These are phyloP conservation scores for Centruroides vittatus DNA, from an alignment of 1,140 invertebrate species.

Conservation along the genomic window DNA sequence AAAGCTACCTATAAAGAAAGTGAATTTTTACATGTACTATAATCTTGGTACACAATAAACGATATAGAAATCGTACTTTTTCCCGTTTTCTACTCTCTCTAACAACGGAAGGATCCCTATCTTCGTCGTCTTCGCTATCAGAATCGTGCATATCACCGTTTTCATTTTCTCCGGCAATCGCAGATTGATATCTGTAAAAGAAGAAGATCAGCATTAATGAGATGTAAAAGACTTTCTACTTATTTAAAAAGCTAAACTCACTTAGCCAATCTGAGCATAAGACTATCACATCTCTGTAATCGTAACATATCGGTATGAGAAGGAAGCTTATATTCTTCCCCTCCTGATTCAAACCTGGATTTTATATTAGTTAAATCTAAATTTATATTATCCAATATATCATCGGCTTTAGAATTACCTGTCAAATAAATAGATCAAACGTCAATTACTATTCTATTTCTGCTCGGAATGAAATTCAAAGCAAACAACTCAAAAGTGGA, in stretches of 20 bases:
- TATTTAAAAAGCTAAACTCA: slow-evolving; percentile 30
- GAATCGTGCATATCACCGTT: slow-evolving; percentile 16
- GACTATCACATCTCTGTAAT: slow-evolving; percentile 54
- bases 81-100: slow-evolving; percentile 26
- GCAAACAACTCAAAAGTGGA: no score
- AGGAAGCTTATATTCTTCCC: slow-evolving; percentile 36
- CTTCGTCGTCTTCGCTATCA: slow-evolving; percentile 18
- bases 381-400: slow-evolving; percentile 64
- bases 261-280: slow-evolving; percentile 64
- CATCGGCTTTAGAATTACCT: slow-evolving; percentile 74
- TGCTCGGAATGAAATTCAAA: background rate
- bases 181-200: slow-evolving; percentile 15
- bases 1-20: slow-evolving; percentile 60
- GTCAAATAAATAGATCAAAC: slow-evolving; percentile 19
- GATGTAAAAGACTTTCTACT: background rate
- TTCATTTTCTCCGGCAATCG: slow-evolving; percentile 22
- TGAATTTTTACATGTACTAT: slow-evolving; percentile 13
- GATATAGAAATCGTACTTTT: slow-evolving; percentile 14
- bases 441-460: background rate
- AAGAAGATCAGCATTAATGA: background rate
- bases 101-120: slow-evolving; percentile 15
- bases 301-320: slow-evolving; percentile 39
- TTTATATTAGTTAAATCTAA: slow-evolving; percentile 47
- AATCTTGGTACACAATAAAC: background rate
- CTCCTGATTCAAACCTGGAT: slow-evolving; percentile 53